Evolutionary conservation across 2,113 vertebrate species (phyloP).

Genomic region (Axis porcinus): DNA sequence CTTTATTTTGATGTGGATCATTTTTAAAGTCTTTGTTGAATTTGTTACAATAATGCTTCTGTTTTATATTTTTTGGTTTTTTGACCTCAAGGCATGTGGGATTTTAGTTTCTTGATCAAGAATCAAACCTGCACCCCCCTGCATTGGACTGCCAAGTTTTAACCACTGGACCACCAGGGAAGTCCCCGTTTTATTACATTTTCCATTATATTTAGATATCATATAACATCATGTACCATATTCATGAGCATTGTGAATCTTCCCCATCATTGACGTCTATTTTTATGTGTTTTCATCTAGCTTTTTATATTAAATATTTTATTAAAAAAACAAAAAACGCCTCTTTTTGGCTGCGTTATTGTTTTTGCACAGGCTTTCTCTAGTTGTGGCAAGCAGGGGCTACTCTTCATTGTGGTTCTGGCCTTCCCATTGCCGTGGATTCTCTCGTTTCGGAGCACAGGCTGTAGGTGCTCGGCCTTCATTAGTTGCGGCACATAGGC

Average conservation of each 20-base stretch:
- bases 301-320: not conserved
- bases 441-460: not conserved
- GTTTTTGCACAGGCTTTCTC: not conserved
- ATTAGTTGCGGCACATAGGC: not conserved
- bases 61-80: not conserved
- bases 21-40: not conserved
- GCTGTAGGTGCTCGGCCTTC: rapidly evolving
- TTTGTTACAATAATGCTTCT: not conserved
- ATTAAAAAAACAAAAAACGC: not conserved
- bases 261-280: not conserved
- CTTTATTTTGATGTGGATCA: not conserved
- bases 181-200: not conserved
- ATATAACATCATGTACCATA: not conserved
- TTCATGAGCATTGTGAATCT: not conserved
- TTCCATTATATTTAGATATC: not conserved
- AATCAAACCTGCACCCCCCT: not conserved
- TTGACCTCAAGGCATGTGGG: not conserved
- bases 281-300: not conserved
- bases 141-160: not conserved
- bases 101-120: not conserved
- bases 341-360: not conserved
- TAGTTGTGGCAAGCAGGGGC: not conserved
- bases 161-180: not conserved
- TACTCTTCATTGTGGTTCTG: not conserved
- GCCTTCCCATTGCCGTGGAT: not conserved